Evolutionary conservation across 2,888 invertebrate species (phyloP).

Genomic region (Agrilus cyanescens): DNA sequence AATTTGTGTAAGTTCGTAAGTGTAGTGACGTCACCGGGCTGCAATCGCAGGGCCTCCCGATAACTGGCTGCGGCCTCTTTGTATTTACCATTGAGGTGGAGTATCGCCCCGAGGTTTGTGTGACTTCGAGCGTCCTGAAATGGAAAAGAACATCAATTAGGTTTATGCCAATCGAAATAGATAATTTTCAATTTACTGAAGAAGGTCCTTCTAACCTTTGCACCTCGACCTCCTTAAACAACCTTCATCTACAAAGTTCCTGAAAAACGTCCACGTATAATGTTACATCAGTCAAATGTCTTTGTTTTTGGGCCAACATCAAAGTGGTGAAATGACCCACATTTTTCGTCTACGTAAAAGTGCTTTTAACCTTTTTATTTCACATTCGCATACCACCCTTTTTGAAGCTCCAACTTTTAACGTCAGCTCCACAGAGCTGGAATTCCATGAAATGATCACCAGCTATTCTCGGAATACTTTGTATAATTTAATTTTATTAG

Average conservation of each 20-base stretch:
- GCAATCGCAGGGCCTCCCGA: constrained; percentile 69
- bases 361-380: no score
- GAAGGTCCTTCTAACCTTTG: background rate
- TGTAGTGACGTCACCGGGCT: constrained; percentile 82
- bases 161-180: background rate
- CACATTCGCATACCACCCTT: no score
- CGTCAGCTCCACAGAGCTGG: no score
- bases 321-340: background rate
- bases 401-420: no score
- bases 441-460: no score
- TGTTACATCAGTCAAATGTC: background rate
- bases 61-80: constrained; percentile 79
- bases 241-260: background rate
- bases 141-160: constrained; percentile 14
- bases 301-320: background rate
- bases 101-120: constrained; percentile 89
- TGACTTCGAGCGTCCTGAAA: constrained; percentile 76
- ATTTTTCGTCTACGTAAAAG: no score
- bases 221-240: background rate
- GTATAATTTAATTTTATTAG: no score
- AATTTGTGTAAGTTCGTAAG: constrained; percentile 77
- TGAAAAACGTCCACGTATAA: no score
- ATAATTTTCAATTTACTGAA: background rate
- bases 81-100: constrained; percentile 86
- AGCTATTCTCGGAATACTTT: no score